Evolutionary conservation across 2,113 vertebrate genomes (phyloP).

Genomic region (Seriola rivoliana): DNA sequence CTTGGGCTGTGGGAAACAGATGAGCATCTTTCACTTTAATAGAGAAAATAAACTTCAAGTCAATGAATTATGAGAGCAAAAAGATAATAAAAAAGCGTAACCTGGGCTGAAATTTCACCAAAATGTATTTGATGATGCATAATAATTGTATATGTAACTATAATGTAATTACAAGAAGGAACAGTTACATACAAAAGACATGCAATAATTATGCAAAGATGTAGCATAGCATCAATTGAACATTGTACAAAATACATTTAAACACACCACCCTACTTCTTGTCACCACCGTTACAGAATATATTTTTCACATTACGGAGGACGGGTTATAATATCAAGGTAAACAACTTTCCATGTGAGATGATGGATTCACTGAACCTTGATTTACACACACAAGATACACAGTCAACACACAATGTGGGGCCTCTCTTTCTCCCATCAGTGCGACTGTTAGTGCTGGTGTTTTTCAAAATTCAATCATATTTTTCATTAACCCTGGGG

Average conservation of each 20-base stretch:
- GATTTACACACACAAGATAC: background rate
- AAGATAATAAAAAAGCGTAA: background rate
- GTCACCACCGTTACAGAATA: too few species aligned
- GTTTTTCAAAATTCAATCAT: slow-evolving; percentile 54
- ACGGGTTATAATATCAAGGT: background rate
- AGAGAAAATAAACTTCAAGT: too few species aligned
- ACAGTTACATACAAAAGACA: too few species aligned
- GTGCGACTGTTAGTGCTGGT: background rate
- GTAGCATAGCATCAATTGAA: background rate
- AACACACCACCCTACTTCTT: too few species aligned
- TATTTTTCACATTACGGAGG: background rate
- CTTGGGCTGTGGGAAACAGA: too few species aligned
- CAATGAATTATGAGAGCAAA: background rate
- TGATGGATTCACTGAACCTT: background rate
- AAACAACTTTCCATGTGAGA: background rate
- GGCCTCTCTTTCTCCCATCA: slow-evolving; percentile 20
- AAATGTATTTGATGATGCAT: too few species aligned
- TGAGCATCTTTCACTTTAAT: too few species aligned
- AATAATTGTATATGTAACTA: too few species aligned
- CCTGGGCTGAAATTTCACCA: background rate
- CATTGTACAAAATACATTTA: too few species aligned
- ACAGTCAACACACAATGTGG: background rate
- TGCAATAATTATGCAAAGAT: background rate
- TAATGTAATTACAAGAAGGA: too few species aligned
- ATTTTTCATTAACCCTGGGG: slow-evolving; percentile 61